Evolutionary conservation across 35 echinoderm and acorn worm species (phyloP).

Genomic region (Eucidaris tribuloides): DNA sequence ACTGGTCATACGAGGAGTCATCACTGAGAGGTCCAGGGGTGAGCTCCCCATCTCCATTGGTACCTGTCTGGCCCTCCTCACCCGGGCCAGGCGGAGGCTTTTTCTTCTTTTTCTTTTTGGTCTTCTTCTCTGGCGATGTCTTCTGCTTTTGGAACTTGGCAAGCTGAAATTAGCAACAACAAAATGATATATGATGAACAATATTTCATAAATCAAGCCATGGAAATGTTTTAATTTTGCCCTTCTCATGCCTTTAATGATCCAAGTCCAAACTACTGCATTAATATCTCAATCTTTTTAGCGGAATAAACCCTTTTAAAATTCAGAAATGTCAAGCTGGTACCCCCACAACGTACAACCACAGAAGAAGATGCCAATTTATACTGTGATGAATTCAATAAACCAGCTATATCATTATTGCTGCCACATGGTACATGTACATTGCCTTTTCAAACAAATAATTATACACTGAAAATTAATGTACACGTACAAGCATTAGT

Average conservation of each 20-base stretch:
- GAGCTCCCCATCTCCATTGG: constrained; percentile 26
- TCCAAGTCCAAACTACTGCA: not conserved
- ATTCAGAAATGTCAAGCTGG: not conserved
- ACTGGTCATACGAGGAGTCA: constrained; percentile 45
- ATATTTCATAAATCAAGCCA: not conserved
- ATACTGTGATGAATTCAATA: not conserved
- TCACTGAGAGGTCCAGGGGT: constrained; percentile 8
- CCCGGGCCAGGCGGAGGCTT: constrained; percentile 7
- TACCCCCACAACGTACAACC: not conserved
- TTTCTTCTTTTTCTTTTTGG: constrained; percentile 86
- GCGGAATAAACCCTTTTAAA: not conserved
- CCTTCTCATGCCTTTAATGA: not conserved
- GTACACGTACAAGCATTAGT: no score
- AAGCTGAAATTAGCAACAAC: constrained; percentile 40
- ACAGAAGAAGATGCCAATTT: not conserved
- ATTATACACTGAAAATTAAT: no score
- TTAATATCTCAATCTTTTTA: not conserved
- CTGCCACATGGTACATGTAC: not conserved
- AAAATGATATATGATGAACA: not conserved
- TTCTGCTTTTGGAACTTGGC: constrained; percentile 97
- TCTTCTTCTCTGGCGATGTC: constrained; percentile 29
- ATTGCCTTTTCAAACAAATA: not conserved
- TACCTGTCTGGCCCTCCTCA: constrained; percentile 32
- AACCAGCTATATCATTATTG: not conserved
- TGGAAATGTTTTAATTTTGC: not conserved